Evolutionary conservation across 1,140 invertebrate genomes (phyloP).

Genomic region (Drosophila tristis): DNA sequence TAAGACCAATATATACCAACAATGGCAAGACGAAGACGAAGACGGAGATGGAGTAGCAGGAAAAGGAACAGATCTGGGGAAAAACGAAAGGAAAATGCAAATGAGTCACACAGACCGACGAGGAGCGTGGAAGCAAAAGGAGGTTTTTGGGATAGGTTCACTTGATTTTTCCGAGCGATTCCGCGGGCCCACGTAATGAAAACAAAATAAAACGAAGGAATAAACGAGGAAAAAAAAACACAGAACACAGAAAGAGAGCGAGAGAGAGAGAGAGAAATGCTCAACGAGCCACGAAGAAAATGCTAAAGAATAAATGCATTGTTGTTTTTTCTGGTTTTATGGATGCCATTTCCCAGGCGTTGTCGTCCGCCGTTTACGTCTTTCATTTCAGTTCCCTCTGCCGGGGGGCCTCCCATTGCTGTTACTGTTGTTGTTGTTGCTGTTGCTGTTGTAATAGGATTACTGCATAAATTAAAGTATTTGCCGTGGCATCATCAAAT

Average conservation of each 20-base stretch:
- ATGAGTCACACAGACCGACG: constrained; percentile 58
- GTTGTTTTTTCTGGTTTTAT: constrained; percentile 52
- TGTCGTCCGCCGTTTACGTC: constrained; percentile 11
- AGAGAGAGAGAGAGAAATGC: constrained; percentile 26
- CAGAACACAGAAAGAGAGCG: constrained; percentile 1
- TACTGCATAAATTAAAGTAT: constrained; percentile 81
- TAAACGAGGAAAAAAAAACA: constrained; percentile 18
- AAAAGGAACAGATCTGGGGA: constrained; percentile 35
- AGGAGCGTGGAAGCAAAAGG: constrained; percentile 3
- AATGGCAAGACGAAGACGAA: constrained; percentile 25
- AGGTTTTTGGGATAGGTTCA: constrained; percentile 39
- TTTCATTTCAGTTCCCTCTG: constrained; percentile 6
- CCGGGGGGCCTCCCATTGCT: constrained; percentile 29
- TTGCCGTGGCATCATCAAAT: constrained; percentile 77
- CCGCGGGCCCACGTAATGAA: constrained; percentile 55
- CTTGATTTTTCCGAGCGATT: constrained; percentile 14
- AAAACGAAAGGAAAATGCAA: constrained; percentile 71
- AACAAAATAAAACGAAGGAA: constrained; percentile 56
- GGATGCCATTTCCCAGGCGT: constrained; percentile 39
- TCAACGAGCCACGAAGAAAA: constrained; percentile 20
- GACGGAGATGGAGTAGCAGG: constrained; percentile 5
- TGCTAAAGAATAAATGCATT: constrained; percentile 56
- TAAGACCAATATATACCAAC: constrained; percentile 55
- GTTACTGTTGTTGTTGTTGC: constrained; percentile 26
- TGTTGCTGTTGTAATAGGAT: constrained; percentile 78